A percentile compares a stretch with the other conserved stretches of the same genome.
Evolutionary conservation across 1,140 invertebrate genomes (phyloP).

Genomic region (Drosophila tristis): DNA sequence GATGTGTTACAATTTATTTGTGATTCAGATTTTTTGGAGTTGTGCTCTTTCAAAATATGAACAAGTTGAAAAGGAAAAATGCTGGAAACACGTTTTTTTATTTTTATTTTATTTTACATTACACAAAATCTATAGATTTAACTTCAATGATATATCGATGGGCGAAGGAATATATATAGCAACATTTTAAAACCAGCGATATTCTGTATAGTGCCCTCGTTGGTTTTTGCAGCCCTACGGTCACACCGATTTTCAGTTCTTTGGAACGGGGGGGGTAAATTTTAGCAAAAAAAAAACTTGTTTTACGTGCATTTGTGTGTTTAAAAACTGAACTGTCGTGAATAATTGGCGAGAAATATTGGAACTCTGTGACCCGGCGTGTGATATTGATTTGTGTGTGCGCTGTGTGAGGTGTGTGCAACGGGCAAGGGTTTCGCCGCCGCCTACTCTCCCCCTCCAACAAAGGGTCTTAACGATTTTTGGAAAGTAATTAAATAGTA

Average conservation of each 20-base stretch:
- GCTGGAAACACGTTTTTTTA: too few relatives aligned
- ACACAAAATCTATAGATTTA: too few relatives aligned
- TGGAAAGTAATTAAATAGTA: slow-evolving; percentile 22
- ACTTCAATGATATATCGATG: too few relatives aligned
- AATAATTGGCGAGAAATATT: neutral
- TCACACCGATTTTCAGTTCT: slow-evolving; percentile 40
- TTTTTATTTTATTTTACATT: too few relatives aligned
- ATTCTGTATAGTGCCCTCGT: too few relatives aligned
- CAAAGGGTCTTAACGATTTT: slow-evolving; percentile 26
- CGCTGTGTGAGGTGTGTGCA: neutral
- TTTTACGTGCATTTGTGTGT: neutral
- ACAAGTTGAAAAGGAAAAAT: too few relatives aligned
- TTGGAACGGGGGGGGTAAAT: slow-evolving; percentile 18
- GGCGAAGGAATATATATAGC: too few relatives aligned
- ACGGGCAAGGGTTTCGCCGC: neutral
- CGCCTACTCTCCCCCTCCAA: neutral
- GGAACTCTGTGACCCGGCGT: slow-evolving; percentile 5
- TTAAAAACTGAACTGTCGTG: neutral
- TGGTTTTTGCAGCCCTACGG: neutral
- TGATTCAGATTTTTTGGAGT: too few relatives aligned
- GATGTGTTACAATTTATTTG: too few relatives aligned
- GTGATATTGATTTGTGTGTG: slow-evolving; percentile 25
- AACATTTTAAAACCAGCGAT: too few relatives aligned
- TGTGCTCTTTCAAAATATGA: too few relatives aligned
- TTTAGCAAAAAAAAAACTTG: neutral